phyloP scores from a whole-genome alignment of 2,888 invertebrate species.

The Hylaea fasciaria region DNA sequence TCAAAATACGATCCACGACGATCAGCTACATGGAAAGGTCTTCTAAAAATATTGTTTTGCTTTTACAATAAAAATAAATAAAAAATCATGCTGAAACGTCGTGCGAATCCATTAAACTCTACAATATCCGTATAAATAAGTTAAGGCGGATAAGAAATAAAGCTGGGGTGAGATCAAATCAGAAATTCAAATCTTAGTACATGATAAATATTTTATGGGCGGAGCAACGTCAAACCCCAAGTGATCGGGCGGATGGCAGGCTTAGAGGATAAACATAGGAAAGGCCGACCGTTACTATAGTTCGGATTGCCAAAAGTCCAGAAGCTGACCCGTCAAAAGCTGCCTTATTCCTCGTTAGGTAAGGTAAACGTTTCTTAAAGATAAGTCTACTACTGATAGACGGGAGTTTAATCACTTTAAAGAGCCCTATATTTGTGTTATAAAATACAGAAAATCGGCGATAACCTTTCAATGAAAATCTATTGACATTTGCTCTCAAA shows the following conservation, averaged over 20 bases:
- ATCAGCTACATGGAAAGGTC: too few species aligned
- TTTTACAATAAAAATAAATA: too few species aligned
- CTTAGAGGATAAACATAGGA: slow-evolving; percentile 37
- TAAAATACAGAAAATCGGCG: background rate
- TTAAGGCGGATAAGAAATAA: slow-evolving; percentile 25
- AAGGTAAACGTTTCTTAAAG: slow-evolving; percentile 27
- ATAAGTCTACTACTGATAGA: slow-evolving; percentile 11
- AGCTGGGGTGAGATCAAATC: slow-evolving; percentile 32
- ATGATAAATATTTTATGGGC: slow-evolving; percentile 37
- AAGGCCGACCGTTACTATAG: slow-evolving; percentile 32
- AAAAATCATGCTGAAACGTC: too few species aligned
- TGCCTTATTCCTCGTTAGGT: slow-evolving; percentile 14
- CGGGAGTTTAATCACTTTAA: slow-evolving; percentile 7
- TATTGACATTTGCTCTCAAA: background rate
- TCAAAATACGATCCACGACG: too few species aligned
- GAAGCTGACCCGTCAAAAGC: slow-evolving; percentile 24
- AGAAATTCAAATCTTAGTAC: slow-evolving; percentile 34
- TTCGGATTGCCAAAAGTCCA: slow-evolving; percentile 33
- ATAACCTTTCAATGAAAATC: background rate
- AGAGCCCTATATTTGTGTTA: background rate
- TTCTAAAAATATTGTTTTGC: background rate
- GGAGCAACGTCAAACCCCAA: slow-evolving; percentile 15
- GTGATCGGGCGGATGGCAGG: slow-evolving; percentile 29
- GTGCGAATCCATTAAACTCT: background rate
- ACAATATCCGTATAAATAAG: slow-evolving; percentile 11